Evolutionary conservation across 2,797 vertebrate species (phyloP).

Genomic region (Euthynnus affinis): DNA sequence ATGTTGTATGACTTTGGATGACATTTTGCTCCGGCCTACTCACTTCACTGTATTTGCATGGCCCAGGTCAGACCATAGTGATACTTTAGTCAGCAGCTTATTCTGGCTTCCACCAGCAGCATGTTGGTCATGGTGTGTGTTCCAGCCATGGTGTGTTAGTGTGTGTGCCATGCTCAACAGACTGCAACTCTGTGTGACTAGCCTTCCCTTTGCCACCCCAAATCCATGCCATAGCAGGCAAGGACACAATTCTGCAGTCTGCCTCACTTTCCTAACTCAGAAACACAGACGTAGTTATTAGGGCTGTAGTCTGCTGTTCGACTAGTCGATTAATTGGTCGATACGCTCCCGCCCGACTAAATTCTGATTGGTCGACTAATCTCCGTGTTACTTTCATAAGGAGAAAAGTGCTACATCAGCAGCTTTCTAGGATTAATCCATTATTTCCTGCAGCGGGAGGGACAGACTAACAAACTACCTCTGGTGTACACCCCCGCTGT

Average conservation of each 20-base stretch:
- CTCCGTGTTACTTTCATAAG: no score
- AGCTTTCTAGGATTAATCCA: no score
- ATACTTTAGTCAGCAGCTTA: constrained; percentile 77
- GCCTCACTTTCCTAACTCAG: constrained; percentile 17
- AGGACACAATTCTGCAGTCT: constrained; percentile 29
- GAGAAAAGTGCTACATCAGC: no score
- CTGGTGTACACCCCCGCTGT: no score
- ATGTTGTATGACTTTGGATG: constrained; percentile 75
- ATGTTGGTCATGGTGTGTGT: constrained; percentile 74
- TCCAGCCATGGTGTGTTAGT: constrained; percentile 68
- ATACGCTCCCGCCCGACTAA: no score
- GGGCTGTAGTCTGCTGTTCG: no score
- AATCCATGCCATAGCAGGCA: constrained; percentile 44
- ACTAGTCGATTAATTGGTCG: no score
- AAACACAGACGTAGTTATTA: background rate
- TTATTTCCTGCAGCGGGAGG: no score
- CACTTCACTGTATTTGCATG: constrained; percentile 65
- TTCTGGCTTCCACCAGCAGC: constrained; percentile 69
- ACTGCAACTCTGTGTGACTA: constrained; percentile 79
- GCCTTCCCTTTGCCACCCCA: constrained; percentile 57
- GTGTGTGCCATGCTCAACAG: constrained; percentile 75
- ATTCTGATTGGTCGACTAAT: no score
- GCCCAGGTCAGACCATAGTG: constrained; percentile 62
- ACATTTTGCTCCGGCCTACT: constrained; percentile 73
- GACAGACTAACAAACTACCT: no score